phyloP scores from a whole-genome alignment of 2,888 invertebrate genomes.

The Sepioteuthis lessoniana region DNA sequence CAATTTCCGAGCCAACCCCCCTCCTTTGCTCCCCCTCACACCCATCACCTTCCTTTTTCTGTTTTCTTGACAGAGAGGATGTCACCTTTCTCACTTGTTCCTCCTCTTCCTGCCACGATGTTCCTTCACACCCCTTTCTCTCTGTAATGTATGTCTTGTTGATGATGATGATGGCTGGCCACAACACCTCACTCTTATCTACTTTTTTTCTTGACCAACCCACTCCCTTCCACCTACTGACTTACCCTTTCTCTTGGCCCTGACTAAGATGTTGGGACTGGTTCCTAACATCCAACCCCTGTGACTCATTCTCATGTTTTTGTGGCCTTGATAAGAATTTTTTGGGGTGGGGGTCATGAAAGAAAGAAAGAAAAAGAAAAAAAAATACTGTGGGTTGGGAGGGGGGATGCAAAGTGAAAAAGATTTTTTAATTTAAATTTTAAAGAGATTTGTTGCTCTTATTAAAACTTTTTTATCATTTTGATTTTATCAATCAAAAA shows the following conservation, averaged over 20 bases:
- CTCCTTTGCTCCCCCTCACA: background rate
- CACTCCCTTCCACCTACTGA: background rate
- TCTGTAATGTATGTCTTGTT: background rate
- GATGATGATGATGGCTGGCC: conserved; percentile 6
- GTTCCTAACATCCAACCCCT: background rate
- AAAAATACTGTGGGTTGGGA: background rate
- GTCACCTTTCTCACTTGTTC: background rate
- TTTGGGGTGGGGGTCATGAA: background rate
- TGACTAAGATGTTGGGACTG: background rate
- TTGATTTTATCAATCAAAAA: background rate
- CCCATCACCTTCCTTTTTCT: background rate
- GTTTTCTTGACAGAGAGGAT: no score
- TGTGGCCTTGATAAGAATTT: conserved; percentile 21
- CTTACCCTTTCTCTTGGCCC: background rate
- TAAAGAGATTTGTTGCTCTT: background rate
- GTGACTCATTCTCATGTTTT: conserved; percentile 12
- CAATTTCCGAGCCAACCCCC: background rate
- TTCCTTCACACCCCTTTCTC: background rate
- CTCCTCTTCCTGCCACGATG: background rate
- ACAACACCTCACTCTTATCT: background rate
- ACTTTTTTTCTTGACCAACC: background rate
- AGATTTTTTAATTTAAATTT: background rate
- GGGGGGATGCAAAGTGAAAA: background rate
- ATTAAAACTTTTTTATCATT: background rate
- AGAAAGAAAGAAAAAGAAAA: background rate